Conservation (phyloP, 2,888 invertebrate genomes). For the Abrostola tripartita region DNA sequence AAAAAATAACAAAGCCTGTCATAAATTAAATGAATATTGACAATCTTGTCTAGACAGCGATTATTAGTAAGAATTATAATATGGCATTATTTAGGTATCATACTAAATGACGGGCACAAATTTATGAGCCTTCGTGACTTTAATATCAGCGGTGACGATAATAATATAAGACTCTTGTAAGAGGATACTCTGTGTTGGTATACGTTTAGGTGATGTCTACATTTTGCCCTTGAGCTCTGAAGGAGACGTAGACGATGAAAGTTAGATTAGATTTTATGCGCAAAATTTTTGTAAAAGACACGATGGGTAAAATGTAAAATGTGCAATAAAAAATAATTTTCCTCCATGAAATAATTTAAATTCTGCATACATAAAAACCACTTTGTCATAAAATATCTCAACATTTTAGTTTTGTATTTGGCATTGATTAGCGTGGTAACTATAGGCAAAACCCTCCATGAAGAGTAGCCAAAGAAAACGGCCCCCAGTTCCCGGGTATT, state of each 20-base stretch:
- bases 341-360: no score
- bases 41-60: not conserved
- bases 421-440: no score
- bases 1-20: not conserved
- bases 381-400: no score
- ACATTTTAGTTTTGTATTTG: no score
- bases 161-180: constrained; percentile 22
- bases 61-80: not conserved
- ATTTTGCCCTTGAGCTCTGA: not conserved
- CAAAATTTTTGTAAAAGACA: no score
- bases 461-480: no score
- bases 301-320: no score
- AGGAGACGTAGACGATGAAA: not conserved
- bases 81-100: not conserved
- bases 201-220: not conserved
- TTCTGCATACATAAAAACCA: no score
- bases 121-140: constrained; percentile 30
- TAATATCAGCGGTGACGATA: constrained; percentile 35
- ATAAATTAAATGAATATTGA: not conserved
- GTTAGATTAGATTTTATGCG: no score
- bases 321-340: no score
- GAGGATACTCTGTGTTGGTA: constrained; percentile 5
- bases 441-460: no score
- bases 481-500: no score
- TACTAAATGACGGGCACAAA: constrained; percentile 16